phyloP scores from a whole-genome alignment of 2,888 invertebrate species.

The Esperia sulphurella region DNA sequence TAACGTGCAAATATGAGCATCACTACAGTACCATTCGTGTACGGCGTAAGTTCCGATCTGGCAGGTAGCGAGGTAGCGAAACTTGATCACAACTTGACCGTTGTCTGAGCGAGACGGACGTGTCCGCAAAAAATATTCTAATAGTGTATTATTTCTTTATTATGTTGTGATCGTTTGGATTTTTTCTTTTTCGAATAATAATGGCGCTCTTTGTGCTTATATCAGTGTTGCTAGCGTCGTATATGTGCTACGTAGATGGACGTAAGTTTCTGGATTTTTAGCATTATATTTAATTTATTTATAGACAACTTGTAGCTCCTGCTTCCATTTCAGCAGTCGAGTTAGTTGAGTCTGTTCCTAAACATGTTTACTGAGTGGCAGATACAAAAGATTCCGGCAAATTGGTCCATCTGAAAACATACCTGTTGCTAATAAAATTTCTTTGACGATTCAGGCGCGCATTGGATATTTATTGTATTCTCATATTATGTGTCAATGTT shows the following conservation, averaged over 20 bases:
- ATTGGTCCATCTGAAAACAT: too few relatives aligned
- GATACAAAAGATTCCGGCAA: too few relatives aligned
- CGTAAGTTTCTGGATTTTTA: conserved; percentile 24
- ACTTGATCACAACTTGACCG: background rate
- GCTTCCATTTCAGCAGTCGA: too few relatives aligned
- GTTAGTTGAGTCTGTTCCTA: too few relatives aligned
- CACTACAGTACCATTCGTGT: background rate
- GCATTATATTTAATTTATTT: too few relatives aligned
- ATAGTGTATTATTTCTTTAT: conserved; percentile 3
- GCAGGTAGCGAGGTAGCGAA: background rate
- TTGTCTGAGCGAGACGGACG: background rate
- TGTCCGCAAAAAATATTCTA: background rate
- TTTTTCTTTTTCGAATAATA: background rate
- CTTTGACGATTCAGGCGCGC: too few relatives aligned
- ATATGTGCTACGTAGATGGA: conserved; percentile 20
- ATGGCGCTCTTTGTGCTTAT: conserved; percentile 14
- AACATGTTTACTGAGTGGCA: too few relatives aligned
- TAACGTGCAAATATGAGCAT: too few relatives aligned
- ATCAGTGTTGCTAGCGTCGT: conserved; percentile 14
- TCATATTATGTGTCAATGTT: too few relatives aligned
- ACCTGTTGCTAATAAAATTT: too few relatives aligned
- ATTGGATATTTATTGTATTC: too few relatives aligned
- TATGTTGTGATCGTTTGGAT: background rate
- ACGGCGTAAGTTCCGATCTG: background rate
- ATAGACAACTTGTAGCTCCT: too few relatives aligned